Base-by-base conservation (phyloP, 2,797 vertebrate species). In the Halcyon leucocephala region DNA sequence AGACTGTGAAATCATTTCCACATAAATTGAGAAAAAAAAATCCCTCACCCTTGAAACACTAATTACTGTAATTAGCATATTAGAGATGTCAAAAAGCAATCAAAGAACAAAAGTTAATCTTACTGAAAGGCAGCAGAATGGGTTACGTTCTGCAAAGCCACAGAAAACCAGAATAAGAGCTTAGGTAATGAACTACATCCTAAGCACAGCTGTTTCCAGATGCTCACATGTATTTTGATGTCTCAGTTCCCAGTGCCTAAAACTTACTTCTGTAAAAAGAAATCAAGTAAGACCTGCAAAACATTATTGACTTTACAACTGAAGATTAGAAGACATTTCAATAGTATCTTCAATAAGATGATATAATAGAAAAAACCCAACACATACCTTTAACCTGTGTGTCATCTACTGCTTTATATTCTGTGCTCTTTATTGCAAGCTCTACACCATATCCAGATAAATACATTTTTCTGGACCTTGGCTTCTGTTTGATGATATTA, bases 361-460 rank as follows among this genome's bases (percentile, higher is more conserved):
- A 18, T 33, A 77, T 7, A 89, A 57, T 22, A 48, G 29, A 60
- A 84, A 89, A 0, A 4, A 9, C 18, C 13, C 6, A 51, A 41
- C 60, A 95, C 97, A 94, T 97, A 99, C 99, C 99, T 99, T 99
- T 99, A 86, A 99, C 97, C 96, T 99, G 97, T 6, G 98, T 98
- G 97, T 99, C 99, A 98, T 99, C 99, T 95, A 99, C 96, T 22
- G 99, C 99, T 98, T 99, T 99, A 97, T 99, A 99, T 97, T 99
- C 99, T 15, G 99, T 99, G 97, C 98, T 99, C 98, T 99, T 99
- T 97, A 99, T 99, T 22, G 99, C 99, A 97, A 99, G 98, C 96
- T 99, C 99, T 76, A 99, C 99, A 72, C 99, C 99, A 74, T 99
- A 99, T 60, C 99, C 99, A 93, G 99, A 99, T 80, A 99, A 98